Conservation (phyloP, 2,113 vertebrate genomes). For the Vidua chalybeata region DNA sequence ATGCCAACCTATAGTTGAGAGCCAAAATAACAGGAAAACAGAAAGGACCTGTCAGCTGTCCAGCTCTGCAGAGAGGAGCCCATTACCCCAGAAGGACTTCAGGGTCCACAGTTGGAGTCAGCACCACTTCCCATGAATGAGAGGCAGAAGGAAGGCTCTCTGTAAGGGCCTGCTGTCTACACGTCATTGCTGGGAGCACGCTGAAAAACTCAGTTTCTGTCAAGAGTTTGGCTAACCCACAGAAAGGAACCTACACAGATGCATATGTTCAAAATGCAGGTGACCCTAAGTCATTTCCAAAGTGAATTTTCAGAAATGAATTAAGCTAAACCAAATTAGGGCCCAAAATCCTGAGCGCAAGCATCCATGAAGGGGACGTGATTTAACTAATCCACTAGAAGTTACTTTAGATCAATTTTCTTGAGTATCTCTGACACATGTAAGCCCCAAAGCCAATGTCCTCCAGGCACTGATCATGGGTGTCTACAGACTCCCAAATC, state of each 20-base stretch:
- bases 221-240: not conserved
- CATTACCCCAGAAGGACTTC: not conserved
- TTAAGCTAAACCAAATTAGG: slow-evolving; percentile 1
- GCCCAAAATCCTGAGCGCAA: not conserved
- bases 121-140: accelerated
- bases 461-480: not conserved
- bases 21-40: not conserved
- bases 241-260: not conserved
- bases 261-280: not conserved
- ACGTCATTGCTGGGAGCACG: not conserved
- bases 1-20: not conserved
- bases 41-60: accelerated
- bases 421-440: not conserved
- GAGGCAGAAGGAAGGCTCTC: not conserved
- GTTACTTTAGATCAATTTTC: not conserved
- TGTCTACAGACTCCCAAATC: not conserved
- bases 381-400: slow-evolving; percentile 25
- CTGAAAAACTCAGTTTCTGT: not conserved
- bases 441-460: not conserved
- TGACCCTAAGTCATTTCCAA: not conserved
- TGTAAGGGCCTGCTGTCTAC: not conserved
- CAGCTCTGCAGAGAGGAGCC: not conserved
- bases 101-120: not conserved
- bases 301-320: not conserved
- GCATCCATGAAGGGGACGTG: not conserved